Base-by-base conservation (phyloP, 2,797 vertebrate species). In the Channa striata region DNA sequence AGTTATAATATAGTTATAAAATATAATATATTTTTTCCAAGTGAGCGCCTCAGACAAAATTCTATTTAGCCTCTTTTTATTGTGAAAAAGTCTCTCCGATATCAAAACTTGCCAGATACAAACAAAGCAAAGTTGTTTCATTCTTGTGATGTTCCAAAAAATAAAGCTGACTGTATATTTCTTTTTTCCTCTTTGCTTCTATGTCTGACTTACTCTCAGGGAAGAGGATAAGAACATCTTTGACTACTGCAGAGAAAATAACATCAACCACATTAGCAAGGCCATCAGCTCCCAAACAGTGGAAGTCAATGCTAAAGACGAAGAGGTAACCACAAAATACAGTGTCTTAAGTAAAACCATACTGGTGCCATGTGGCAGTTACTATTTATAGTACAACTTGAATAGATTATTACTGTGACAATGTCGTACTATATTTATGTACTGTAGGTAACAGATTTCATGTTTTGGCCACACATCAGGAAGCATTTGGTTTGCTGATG, bases 171-270 rank as follows among this genome's bases (percentile, higher is more conserved):
- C 63, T 80, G 25, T 79, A 43, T 54, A n/a, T 30, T 20, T 5
- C 3, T 37, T 25, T 52, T 69, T 9, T 47, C 20, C 6, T 68
- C 16, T 2, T 13, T 80, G 11, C 70, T 44, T 84, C 47, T 50
- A 30, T 46, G 30, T 57, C 33, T 78, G 11, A 56, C 1, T 72
- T 48, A 10, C 59, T 82, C 64, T 46, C 87, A 99, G 97, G 90
- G 98, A 99, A 92, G 98, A 99, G 91, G 97, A 99, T 90, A 99
- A 97, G 90, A 97, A 98, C 89, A 97, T 99, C 85, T 99, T 99
- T 91, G 97, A 99, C 92, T 97, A 97, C 93, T 99, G 98, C 93
- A 95, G 97, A 94, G 97, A 99, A 93, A 99, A 99, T 92, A 97
- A 99, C 93, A 96, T 99, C 44, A 94, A 97, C 68, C 93, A 94